A percentile compares a stretch with the other conserved stretches of the same genome.
Evolutionary conservation across 2,888 invertebrate genomes (phyloP).

Genomic region (Cerceris ruficornis): DNA sequence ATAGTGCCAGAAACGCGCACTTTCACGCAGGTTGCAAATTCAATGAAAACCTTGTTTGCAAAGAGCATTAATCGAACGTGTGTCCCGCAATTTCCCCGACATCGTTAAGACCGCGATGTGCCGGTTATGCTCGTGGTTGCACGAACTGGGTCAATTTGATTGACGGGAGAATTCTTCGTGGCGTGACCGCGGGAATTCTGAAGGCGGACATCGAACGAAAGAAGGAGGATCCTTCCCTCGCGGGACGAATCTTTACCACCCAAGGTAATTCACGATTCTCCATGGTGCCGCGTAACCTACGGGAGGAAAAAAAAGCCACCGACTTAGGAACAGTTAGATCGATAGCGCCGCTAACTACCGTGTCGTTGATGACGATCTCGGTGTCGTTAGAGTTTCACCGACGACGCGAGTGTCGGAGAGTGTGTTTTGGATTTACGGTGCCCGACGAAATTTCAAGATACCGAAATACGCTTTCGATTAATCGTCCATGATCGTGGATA

Average conservation of each 20-base stretch:
- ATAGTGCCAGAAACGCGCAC: no score
- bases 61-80: slow-evolving; percentile 2
- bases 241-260: slow-evolving; percentile 54
- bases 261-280: slow-evolving; percentile 61
- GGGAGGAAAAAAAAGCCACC: slow-evolving; percentile 35
- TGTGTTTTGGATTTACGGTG: background rate
- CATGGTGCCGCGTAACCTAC: slow-evolving; percentile 29
- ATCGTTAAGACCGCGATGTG: slow-evolving; percentile 25
- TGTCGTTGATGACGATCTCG: slow-evolving; percentile 20
- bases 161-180: slow-evolving; percentile 54
- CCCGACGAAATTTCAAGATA: background rate
- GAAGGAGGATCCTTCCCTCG: slow-evolving; percentile 32
- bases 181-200: slow-evolving; percentile 42
- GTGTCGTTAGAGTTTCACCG: slow-evolving; percentile 29
- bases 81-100: slow-evolving; percentile 42
- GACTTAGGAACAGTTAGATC: slow-evolving; percentile 44
- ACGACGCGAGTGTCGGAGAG: background rate
- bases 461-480: background rate
- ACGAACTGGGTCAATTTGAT: slow-evolving; percentile 67
- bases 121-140: slow-evolving; percentile 50
- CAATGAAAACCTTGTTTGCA: background rate
- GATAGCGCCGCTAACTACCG: slow-evolving; percentile 31
- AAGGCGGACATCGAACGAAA: slow-evolving; percentile 19
- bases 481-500: background rate
- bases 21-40: no score